A percentile compares a stretch with the other conserved stretches of the same genome.
phyloP scores from a whole-genome alignment of 2,888 invertebrate genomes.

The Cybosia mesomella region DNA sequence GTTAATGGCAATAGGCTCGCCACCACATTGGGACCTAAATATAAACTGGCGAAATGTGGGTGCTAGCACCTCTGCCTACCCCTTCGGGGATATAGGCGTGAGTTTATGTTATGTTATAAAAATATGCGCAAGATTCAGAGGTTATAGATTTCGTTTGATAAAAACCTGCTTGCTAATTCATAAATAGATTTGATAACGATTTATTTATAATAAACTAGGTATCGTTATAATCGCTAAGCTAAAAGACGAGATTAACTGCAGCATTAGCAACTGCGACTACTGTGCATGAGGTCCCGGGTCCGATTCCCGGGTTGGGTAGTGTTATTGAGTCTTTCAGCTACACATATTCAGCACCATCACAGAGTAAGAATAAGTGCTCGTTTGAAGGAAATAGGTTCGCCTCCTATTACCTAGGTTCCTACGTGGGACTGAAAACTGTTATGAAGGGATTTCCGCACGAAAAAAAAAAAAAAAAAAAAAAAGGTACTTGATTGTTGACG shows the following conservation, averaged over 20 bases:
- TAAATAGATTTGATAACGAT: neutral
- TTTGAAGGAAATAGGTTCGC: too few species aligned
- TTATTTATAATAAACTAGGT: neutral
- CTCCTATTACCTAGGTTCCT: too few species aligned
- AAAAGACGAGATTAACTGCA: neutral
- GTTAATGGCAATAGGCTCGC: too few species aligned
- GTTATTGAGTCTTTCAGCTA: neutral
- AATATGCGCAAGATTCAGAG: constrained; percentile 3
- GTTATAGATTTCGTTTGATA: neutral
- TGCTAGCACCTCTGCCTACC: too few species aligned
- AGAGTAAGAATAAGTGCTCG: neutral
- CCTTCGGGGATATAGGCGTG: too few species aligned
- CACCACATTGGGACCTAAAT: too few species aligned
- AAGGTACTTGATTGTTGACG: too few species aligned
- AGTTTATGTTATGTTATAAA: too few species aligned
- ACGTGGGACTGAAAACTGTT: too few species aligned
- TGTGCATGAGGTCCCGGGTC: neutral
- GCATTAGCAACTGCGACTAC: neutral
- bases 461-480: too few species aligned
- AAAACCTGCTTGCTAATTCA: neutral
- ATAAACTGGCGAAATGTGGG: too few species aligned
- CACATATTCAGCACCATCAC: neutral
- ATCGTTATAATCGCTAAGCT: neutral
- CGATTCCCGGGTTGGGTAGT: neutral
- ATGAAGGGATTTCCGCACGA: too few species aligned